These are phyloP conservation scores for Desmodus rotundus DNA, from an alignment of 2,113 vertebrate genomes.

Conservation along the genomic window DNA sequence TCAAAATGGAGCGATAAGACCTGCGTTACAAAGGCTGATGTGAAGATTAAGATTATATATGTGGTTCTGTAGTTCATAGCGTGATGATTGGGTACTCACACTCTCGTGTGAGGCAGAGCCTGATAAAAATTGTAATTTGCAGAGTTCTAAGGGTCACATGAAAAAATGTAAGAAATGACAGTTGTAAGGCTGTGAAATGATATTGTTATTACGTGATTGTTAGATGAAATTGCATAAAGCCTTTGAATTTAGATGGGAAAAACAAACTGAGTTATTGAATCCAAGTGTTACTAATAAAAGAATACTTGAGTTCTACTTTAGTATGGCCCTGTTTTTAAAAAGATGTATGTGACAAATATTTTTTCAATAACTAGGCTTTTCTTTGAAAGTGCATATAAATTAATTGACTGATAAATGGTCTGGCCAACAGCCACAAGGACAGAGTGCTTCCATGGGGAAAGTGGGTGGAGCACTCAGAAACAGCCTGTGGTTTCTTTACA, in stretches of 20 bases:
- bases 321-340: conserved; percentile 42
- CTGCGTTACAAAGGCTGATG: background rate
- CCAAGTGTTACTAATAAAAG: conserved; percentile 23
- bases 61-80: background rate
- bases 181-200: background rate
- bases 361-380: conserved; percentile 34
- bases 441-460: conserved; percentile 67
- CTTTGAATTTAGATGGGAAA: conserved; percentile 28
- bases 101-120: background rate
- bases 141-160: background rate
- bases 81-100: background rate
- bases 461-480: conserved; percentile 67
- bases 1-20: background rate
- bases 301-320: conserved; percentile 36
- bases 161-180: background rate
- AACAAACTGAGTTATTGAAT: conserved; percentile 42
- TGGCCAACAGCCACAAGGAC: conserved; percentile 49
- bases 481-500: conserved; percentile 77
- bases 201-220: background rate
- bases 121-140: conserved; percentile 5
- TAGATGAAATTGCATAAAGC: background rate
- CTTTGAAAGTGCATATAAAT: conserved; percentile 52
- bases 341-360: background rate
- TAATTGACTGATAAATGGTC: conserved; percentile 39
- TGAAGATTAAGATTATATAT: background rate